phyloP scores from a whole-genome alignment of 2,888 invertebrate species.

The Thereva unica region DNA sequence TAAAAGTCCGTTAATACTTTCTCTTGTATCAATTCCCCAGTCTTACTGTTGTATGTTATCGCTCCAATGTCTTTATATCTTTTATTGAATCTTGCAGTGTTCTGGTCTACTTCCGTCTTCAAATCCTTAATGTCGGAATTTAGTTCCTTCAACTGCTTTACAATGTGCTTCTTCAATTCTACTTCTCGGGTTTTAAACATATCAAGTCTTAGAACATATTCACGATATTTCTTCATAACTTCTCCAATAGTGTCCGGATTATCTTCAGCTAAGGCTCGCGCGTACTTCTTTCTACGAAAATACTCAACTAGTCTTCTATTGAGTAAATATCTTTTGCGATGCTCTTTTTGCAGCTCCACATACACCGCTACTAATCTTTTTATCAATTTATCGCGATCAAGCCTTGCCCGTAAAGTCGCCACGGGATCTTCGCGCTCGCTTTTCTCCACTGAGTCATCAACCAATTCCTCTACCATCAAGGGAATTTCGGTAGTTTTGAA shows the following conservation, averaged over 20 bases:
- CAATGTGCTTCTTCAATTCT: constrained; percentile 7
- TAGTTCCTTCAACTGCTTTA: constrained; percentile 9
- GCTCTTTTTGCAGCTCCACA: constrained; percentile 8
- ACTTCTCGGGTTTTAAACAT: constrained; percentile 33
- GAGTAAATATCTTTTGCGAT: constrained; percentile 41
- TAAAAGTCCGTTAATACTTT: neutral
- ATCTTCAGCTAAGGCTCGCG: constrained; percentile 46
- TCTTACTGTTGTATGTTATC: constrained; percentile 17
- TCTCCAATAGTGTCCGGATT: constrained; percentile 36
- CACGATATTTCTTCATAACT: constrained; percentile 41
- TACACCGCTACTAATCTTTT: constrained; percentile 20
- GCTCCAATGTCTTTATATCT: constrained; percentile 24
- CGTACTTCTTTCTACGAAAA: constrained; percentile 47
- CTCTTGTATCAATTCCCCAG: constrained; percentile 21
- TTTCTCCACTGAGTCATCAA: neutral
- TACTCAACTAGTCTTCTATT: constrained; percentile 47
- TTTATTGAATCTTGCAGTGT: constrained; percentile 41
- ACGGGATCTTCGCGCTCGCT: neutral
- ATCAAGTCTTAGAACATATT: constrained; percentile 44
- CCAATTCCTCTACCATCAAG: neutral
- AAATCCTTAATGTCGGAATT: constrained; percentile 35
- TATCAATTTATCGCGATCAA: constrained; percentile 24
- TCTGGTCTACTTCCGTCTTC: constrained; percentile 20
- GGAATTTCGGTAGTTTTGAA: neutral
- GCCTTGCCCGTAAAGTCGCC: neutral